Evolutionary conservation across 2,797 vertebrate genomes (phyloP).

Genomic region (Cottoperca gobio): DNA sequence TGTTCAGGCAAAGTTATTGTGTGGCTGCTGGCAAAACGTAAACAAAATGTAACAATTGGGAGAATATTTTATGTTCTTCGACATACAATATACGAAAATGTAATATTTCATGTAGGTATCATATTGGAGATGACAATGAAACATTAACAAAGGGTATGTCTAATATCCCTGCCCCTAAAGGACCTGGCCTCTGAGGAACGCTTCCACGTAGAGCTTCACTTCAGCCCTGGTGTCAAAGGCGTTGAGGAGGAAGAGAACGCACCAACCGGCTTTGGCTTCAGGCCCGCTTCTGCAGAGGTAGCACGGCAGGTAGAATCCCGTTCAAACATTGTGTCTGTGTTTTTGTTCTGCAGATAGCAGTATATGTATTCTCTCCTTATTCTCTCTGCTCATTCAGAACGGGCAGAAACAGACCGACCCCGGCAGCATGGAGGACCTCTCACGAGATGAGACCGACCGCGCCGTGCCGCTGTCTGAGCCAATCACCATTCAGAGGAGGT

Average conservation of each 20-base stretch:
- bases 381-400: slow-evolving; percentile 79
- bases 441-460: slow-evolving; percentile 87
- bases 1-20: not conserved
- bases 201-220: slow-evolving; percentile 98
- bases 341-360: not conserved
- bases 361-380: not conserved
- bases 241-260: slow-evolving; percentile 93
- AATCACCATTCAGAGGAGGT: slow-evolving; percentile 87
- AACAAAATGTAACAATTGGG: not conserved
- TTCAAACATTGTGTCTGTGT: not conserved
- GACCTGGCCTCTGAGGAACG: slow-evolving; percentile 95
- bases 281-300: slow-evolving; percentile 95
- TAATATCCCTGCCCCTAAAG: slow-evolving; percentile 69
- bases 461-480: slow-evolving; percentile 87
- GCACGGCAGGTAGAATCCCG: slow-evolving; percentile 59
- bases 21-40: not conserved
- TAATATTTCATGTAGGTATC: not conserved
- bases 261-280: slow-evolving; percentile 93
- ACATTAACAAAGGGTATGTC: not conserved
- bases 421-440: slow-evolving; percentile 92
- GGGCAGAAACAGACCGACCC: slow-evolving; percentile 91
- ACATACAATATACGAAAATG: not conserved
- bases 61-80: not conserved
- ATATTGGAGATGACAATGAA: not conserved
- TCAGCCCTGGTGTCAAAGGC: slow-evolving; percentile 97